Conservation (phyloP, 2,797 vertebrate genomes). For the Tinamus major region DNA sequence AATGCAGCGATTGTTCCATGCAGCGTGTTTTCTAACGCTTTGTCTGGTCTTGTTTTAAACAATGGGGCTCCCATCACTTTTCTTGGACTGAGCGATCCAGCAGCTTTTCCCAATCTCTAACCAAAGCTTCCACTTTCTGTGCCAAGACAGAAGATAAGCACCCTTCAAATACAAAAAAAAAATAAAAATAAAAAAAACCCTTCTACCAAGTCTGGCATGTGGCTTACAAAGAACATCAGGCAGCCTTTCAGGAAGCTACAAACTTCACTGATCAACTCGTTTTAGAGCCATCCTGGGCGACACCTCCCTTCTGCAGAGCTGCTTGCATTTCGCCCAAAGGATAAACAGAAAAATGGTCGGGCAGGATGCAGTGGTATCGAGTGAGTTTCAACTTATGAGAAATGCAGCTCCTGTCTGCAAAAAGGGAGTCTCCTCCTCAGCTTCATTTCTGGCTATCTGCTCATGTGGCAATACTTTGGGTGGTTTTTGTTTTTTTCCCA, state of each 20-base stretch:
- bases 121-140: constrained; percentile 44
- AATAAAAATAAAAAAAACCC: not conserved
- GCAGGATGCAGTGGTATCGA: not conserved
- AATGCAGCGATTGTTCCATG: constrained; percentile 71
- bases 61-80: constrained; percentile 57
- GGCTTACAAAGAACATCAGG: constrained; percentile 11
- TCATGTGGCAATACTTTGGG: not conserved
- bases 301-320: constrained; percentile 23
- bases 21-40: constrained; percentile 64
- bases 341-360: not conserved
- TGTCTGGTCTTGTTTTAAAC: constrained; percentile 72
- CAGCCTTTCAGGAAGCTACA: not conserved
- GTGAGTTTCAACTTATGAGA: not conserved
- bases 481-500: not conserved
- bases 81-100: constrained; percentile 57
- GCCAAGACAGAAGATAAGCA: not conserved
- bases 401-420: constrained; percentile 8
- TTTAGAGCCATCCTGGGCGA: not conserved
- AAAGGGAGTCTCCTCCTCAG: constrained; percentile 27
- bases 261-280: not conserved
- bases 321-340: not conserved
- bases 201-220: not conserved
- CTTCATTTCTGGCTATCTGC: not conserved
- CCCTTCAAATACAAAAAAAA: not conserved
- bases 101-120: constrained; percentile 59